Base-by-base conservation (phyloP, 2,113 vertebrate genomes). In the Manacus vitellinus region DNA sequence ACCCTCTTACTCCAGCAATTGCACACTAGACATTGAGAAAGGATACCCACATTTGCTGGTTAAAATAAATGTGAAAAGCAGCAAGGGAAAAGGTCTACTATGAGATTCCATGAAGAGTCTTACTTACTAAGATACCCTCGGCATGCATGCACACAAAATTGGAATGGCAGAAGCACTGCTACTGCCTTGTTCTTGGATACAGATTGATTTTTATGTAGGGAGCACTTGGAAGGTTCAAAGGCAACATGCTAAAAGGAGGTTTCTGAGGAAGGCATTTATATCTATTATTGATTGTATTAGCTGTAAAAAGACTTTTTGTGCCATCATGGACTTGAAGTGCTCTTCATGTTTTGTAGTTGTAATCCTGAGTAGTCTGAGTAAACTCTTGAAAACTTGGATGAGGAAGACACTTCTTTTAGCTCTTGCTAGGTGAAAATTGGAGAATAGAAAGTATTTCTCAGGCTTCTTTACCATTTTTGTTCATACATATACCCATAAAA, bases 201-300 rank as follows among this genome's bases (percentile, higher is more conserved):
- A 8, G 33, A 96, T 95, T 81, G 92, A 94, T 96, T 95, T 97
- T 94, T 94, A 87, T 51, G 89, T 91, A 63, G 68, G 65, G 83
- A 94, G 77, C 6, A 0, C 66, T 78, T 37, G 33, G 43, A n/a
- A 41, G 31, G 86, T 96, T 97, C 92, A 96, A 96, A 95, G 88
- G 51, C 31, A 97, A 72, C 78, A 58, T 1, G 0, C 77, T 96
- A 61, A 94, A 92, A 92, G 49, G 85, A 85, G 37, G 59, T 41
- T 85, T 66, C 77, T 80, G 88, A 75, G 67, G 81, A 93, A 89
- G 92, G 31, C 5, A 1, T 47, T 31, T 67, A 35, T 85, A 85
- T 91, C 65, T 43, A 3, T 67, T 96, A 97, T 97, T 63, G 96
- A 97, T 91, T 76, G 51, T 46, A 39, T 85, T 85, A 85, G 94